Conservation (phyloP, 2,888 invertebrate genomes). For the Myathropa florea region DNA sequence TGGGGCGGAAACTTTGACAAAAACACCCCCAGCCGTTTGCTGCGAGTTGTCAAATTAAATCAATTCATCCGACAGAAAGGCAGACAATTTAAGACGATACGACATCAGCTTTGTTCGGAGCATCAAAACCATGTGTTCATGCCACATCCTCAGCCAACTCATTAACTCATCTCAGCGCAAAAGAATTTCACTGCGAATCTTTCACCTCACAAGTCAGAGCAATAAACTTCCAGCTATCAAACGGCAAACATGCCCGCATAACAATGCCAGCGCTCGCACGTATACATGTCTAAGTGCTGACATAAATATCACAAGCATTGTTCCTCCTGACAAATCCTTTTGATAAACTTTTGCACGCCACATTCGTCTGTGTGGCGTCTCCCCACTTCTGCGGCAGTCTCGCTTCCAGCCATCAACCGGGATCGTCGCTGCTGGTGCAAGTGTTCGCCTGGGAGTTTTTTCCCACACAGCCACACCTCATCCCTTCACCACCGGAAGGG, state of each 20-base stretch:
- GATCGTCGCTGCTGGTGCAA: background rate
- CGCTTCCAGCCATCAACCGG: background rate
- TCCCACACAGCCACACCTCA: background rate
- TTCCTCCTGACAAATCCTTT: conserved; percentile 17
- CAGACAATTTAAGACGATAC: background rate
- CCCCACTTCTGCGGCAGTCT: background rate
- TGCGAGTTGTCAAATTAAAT: background rate
- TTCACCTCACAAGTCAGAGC: conserved; percentile 2
- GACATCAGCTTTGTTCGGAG: background rate
- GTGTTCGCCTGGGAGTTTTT: no score
- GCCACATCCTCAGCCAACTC: background rate
- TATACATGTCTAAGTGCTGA: background rate
- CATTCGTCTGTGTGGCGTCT: background rate
- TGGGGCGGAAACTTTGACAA: background rate
- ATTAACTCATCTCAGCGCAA: background rate
- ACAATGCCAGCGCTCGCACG: background rate
- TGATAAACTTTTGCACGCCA: background rate
- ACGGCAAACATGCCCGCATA: background rate
- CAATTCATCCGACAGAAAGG: background rate
- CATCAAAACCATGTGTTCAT: background rate
- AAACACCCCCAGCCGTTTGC: background rate
- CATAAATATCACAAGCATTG: conserved; percentile 17
- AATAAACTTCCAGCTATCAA: background rate
- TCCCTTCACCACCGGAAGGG: no score
- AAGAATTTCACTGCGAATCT: background rate